phyloP scores from a whole-genome alignment of 2,797 vertebrate genomes.

The Eleutherodactylus coqui region DNA sequence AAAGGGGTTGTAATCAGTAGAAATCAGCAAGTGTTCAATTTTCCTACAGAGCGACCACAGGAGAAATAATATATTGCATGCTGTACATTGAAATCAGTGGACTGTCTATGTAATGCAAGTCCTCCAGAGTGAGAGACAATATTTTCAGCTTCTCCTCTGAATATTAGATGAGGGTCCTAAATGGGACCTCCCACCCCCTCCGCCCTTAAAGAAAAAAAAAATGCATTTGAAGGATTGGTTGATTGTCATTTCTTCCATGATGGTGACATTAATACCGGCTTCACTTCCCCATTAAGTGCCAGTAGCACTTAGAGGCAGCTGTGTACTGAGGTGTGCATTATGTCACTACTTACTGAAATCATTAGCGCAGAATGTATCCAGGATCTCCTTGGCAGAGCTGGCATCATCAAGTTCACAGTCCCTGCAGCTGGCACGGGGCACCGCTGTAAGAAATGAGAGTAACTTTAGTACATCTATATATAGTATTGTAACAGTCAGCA shows the following conservation, averaged over 20 bases:
- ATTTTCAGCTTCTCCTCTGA: not conserved
- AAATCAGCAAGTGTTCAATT: not conserved
- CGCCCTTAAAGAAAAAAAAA: too few relatives aligned
- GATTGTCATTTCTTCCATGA: not conserved
- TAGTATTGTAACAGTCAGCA: not conserved
- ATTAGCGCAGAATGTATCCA: constrained; percentile 82
- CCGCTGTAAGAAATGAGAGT: constrained; percentile 69
- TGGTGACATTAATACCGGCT: not conserved
- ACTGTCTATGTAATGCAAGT: not conserved
- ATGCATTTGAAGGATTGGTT: not conserved
- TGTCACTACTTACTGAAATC: constrained; percentile 81
- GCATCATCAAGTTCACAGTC: constrained; percentile 84
- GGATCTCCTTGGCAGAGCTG: constrained; percentile 77
- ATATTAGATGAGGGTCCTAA: not conserved
- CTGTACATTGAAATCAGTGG: not conserved
- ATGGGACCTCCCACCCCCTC: not conserved
- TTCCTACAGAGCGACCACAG: not conserved
- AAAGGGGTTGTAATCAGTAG: not conserved
- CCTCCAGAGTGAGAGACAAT: not conserved
- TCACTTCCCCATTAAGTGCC: not conserved
- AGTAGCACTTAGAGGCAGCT: not conserved
- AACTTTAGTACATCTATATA: constrained; percentile 31
- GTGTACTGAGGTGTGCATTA: not conserved
- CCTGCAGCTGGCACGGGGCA: constrained; percentile 83
- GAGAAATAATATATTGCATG: not conserved